These are phyloP conservation scores for Coccyzus lansbergi DNA, from an alignment of 2,797 vertebrate species.

Conservation along the genomic window DNA sequence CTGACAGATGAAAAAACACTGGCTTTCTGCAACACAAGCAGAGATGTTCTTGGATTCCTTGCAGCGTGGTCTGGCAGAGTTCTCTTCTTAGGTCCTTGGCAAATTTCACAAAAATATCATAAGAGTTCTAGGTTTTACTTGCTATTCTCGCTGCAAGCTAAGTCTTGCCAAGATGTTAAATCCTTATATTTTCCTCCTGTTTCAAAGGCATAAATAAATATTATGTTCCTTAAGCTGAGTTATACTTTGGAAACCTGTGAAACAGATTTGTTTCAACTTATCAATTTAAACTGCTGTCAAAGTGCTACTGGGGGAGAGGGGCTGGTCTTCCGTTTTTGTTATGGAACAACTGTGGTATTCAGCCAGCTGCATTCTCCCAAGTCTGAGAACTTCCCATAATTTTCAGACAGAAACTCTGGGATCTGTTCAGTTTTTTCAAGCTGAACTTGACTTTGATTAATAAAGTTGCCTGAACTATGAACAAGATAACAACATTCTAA, in stretches of 20 bases:
- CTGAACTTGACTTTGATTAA: not conserved
- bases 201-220: not conserved
- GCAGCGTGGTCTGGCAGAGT: not conserved
- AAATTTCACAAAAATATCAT: not conserved
- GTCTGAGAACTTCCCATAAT: not conserved
- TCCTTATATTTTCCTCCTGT: not conserved
- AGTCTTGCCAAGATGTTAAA: not conserved
- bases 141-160: not conserved
- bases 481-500: not conserved
- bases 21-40: not conserved
- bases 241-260: not conserved
- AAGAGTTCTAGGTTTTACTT: not conserved
- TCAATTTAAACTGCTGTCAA: not conserved
- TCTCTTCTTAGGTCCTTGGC: not conserved
- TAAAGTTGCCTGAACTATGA: not conserved
- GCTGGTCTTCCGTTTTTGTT: not conserved
- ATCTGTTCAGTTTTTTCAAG: not conserved
- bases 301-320: not conserved
- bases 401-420: not conserved
- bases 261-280: not conserved
- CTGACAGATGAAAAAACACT: not conserved
- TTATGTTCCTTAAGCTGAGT: not conserved
- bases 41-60: not conserved
- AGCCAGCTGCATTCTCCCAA: not conserved
- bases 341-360: not conserved